Percentiles rank a stretch among this genome's conserved stretches.
Conservation (phyloP, 2,888 invertebrate species). For the Aquatica leii region DNA sequence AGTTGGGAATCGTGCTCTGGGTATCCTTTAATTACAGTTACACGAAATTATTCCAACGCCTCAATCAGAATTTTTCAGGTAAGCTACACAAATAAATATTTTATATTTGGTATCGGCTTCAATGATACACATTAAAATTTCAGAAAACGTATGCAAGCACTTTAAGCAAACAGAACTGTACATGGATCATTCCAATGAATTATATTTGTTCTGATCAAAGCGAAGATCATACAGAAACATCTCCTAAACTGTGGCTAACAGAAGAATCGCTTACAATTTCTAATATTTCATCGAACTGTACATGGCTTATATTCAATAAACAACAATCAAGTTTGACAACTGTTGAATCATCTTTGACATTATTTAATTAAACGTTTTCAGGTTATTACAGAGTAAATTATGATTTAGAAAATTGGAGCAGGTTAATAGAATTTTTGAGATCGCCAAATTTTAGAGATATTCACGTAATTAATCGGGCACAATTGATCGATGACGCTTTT, state of each 20-base stretch:
- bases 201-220: background rate
- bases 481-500: slow-evolving; percentile 76
- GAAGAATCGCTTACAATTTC: background rate
- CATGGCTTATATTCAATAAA: slow-evolving; percentile 55
- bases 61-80: slow-evolving; percentile 23
- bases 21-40: slow-evolving; percentile 26
- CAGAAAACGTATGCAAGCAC: too few relatives aligned
- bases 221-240: slow-evolving; percentile 7
- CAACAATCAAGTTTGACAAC: slow-evolving; percentile 19
- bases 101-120: too few relatives aligned
- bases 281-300: slow-evolving; percentile 7
- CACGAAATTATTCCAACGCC: slow-evolving; percentile 26
- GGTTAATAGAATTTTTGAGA: slow-evolving; percentile 63
- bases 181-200: slow-evolving; percentile 24
- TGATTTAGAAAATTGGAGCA: slow-evolving; percentile 76
- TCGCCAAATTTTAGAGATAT: slow-evolving; percentile 61
- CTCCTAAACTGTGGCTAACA: slow-evolving; percentile 21
- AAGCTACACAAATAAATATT: background rate
- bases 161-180: too few relatives aligned
- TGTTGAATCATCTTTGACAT: background rate
- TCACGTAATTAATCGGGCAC: slow-evolving; percentile 73
- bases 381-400: slow-evolving; percentile 81
- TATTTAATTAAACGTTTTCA: slow-evolving; percentile 44
- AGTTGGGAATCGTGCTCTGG: slow-evolving; percentile 29
- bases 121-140: too few relatives aligned